Evolutionary conservation across 2,113 vertebrate genomes (phyloP), one percentile per base, ranked within the genome.

Genomic region (Toxotes jaculatrix): DNA sequence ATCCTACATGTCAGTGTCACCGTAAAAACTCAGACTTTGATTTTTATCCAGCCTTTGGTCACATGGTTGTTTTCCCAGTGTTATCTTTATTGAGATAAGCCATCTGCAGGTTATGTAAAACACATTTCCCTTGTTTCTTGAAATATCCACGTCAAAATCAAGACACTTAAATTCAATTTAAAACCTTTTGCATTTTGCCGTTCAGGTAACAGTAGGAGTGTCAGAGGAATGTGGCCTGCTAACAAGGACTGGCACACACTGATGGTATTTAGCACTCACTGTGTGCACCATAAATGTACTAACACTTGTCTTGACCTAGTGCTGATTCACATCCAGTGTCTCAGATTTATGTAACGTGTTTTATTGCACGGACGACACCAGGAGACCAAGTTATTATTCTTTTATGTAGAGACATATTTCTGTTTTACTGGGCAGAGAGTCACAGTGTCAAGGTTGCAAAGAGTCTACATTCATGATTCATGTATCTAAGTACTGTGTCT

Each of bases 51-150:
- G 51, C 34, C n/a, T 1, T 38, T 34, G 16, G 4, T 75, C 62
- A 79, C 64, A 74, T 61, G 69, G 9, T 42, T 86, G 43, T 23
- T 56, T 79, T 40, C 56, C 47, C 67, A 56, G 43, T 1, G 34
- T 69, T 85, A 88, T 88, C 86, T 66, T 31, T 32, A 16, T 13
- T 40, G 34, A 79, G 70, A 75, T 70, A 82, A 78, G 19, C 23
- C 21, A n/a, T 82, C 63, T 32, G 27, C 32, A 38, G 23, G 60
- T 88, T 82, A 71, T 23, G 38, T 70, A 85, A 79, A 45, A 60
- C 31, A 17, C n/a, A n/a, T 62, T 64, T 14, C 34, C 42, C 4
- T 27, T n/a, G 21, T n/a, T 36, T 45, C 21, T 10, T 27, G 9
- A 55, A 23, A 55, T 27, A n/a, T 53, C 19, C 49, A 53, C n/a